A percentile compares a stretch with the other conserved stretches of the same genome.
These are phyloP conservation scores for Lepas anatifera DNA, from an alignment of 2,888 invertebrate species.

Conservation along the genomic window DNA sequence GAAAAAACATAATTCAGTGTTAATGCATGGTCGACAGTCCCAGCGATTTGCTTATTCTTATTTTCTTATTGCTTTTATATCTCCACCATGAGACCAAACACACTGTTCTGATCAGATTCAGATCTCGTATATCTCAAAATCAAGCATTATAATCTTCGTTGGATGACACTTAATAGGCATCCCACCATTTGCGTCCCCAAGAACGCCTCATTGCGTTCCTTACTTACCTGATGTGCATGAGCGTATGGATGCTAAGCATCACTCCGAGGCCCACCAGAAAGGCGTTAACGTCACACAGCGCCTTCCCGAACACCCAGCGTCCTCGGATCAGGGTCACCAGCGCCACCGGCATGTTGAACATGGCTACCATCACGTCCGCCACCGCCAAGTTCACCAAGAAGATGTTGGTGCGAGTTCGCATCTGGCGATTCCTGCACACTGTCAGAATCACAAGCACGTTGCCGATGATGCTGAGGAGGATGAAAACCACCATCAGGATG, in stretches of 20 bases:
- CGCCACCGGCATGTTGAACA: conserved; percentile 35
- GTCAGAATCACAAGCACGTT: conserved; percentile 38
- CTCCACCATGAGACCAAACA: no score
- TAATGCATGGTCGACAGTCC: no score
- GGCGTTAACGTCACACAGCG: conserved; percentile 34
- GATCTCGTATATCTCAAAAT: no score
- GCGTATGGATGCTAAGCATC: conserved; percentile 36
- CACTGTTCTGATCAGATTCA: no score
- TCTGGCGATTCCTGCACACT: conserved; percentile 34
- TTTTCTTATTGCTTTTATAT: no score
- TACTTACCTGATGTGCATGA: conserved; percentile 36
- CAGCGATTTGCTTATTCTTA: no score
- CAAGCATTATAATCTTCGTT: no score
- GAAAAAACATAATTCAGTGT: no score
- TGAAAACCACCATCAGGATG: conserved; percentile 30
- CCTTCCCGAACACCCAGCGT: conserved; percentile 33
- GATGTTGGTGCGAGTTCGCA: conserved; percentile 38
- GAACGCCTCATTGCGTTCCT: no score
- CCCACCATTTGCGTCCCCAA: no score
- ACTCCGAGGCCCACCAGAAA: conserved; percentile 36
- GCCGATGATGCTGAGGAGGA: conserved; percentile 33
- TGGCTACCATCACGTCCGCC: conserved; percentile 35
- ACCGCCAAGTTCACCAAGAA: conserved; percentile 37
- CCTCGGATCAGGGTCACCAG: conserved; percentile 35
- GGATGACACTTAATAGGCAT: no score